Base-by-base conservation (phyloP, 2,797 vertebrate species). In the Mycteria americana region DNA sequence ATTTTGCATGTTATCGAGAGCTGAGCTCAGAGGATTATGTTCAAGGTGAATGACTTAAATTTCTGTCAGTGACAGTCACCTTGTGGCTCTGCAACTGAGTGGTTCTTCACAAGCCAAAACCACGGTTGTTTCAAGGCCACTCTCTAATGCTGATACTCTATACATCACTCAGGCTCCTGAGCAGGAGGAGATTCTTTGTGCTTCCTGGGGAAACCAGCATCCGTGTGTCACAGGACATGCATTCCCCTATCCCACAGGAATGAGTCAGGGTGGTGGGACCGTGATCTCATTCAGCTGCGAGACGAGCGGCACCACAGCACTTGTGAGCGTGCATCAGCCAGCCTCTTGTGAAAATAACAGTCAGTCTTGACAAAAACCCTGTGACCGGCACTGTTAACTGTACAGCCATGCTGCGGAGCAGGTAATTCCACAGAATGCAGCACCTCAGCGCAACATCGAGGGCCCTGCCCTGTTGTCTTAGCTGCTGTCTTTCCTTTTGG, bases 41-140 rank as follows among this genome's bases (percentile, higher is more conserved):
- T 89, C 67, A 69, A 89, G 85, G 83, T 83, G 91, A 95, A 37
- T 45, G 39, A 92, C 70, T 80, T 57, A 30, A 18, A 25, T 85
- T 81, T 78, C 48, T 51, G 15, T 53, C 93, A 28, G 46, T 39
- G 63, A 67, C 68, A 67, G 53, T 88, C 95, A 94, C 72, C 53
- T 81, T 72, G 70, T 33, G 24, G 41, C 18, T 91, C 68, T 54
- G 18, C 28, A 68, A 13, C 43, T 3, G 2, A 35, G 27, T 7
- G 15, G 4, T 43, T 67, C 88, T 43, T 67, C 41, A 37, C 16
- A 23, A 75, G 67, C 65, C 72, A 41, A 88, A 51, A 2, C 74
- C 78, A 37, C 2, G 12, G 53, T 21, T 50, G 35, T 41, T 82
- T 59, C 75, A 80, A 70, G 83, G 88, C 85, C 41, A 4, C 39